Percentiles rank a stretch among this genome's conserved stretches.
Evolutionary conservation across 2,888 invertebrate species (phyloP).

Genomic region (Dimorphilus gyrociliatus): DNA sequence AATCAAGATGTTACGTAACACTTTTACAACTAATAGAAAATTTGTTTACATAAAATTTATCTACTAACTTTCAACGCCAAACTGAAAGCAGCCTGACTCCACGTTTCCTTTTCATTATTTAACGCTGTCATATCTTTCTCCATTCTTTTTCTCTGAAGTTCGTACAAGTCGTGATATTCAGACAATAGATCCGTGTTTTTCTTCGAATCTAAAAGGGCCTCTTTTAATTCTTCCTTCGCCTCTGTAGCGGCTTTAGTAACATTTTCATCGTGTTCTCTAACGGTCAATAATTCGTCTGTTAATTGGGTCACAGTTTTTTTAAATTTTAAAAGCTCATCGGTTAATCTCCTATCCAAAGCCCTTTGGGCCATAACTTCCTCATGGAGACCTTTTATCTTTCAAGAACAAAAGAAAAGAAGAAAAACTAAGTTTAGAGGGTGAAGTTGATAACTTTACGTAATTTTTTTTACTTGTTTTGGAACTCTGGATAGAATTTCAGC

Average conservation of each 20-base stretch:
- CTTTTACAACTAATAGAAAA: background rate
- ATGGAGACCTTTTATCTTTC: slow-evolving; percentile 26
- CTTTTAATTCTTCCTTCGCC: slow-evolving; percentile 21
- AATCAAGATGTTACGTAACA: background rate
- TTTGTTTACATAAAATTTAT: slow-evolving; percentile 1
- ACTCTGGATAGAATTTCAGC: slow-evolving; percentile 28
- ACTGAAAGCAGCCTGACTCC: slow-evolving; percentile 35
- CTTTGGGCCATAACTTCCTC: slow-evolving; percentile 38
- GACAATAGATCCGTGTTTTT: slow-evolving; percentile 32
- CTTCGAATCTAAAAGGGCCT: slow-evolving; percentile 31
- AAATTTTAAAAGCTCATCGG: slow-evolving; percentile 36
- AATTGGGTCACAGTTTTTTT: slow-evolving; percentile 32
- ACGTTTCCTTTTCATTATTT: slow-evolving; percentile 31
- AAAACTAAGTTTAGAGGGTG: too few species aligned
- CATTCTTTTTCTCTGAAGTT: slow-evolving; percentile 31
- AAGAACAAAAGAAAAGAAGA: too few species aligned
- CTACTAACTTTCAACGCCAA: slow-evolving; percentile 36
- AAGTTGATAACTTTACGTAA: too few species aligned
- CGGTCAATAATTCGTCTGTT: background rate
- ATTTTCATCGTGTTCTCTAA: too few species aligned
- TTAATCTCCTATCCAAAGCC: slow-evolving; percentile 34
- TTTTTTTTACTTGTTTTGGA: slow-evolving; percentile 24
- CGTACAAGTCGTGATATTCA: slow-evolving; percentile 37
- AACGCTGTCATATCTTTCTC: slow-evolving; percentile 28
- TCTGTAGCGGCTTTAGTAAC: background rate